Evolutionary conservation across 2,888 invertebrate genomes (phyloP), one percentile per base, ranked within the genome.

Genomic region (Diabrotica balteata): DNA sequence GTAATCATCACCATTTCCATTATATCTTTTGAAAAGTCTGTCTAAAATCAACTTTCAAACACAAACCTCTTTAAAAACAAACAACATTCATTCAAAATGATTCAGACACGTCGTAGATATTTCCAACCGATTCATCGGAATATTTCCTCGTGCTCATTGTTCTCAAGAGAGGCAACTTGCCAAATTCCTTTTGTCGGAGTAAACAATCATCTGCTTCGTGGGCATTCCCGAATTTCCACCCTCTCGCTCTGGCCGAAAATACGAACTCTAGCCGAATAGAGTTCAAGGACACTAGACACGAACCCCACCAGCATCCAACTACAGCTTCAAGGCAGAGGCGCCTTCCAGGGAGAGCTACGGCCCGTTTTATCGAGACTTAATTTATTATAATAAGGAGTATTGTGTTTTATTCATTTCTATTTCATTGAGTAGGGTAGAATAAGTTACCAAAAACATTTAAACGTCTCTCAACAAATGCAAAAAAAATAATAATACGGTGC

Each of bases 251-350:
- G 47, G 3, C 47, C 47, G 47, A 47, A 47, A 47, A 47, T 47
- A 47, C 47, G 47, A 10, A 47, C 22, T 52, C 52, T 11, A 11
- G 22, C 8, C 9, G 44, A 54, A n/a, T 54, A n/a, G 11, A n/a
- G 54, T 54, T 54, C 54, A 54, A 54, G 54, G 44, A 54, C 54
- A 54, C n/a, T n/a, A 54, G 54, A 54, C 54, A 43, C 11, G 32
- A 10, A 10, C 6, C 4, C 32, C 32, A 32, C 32, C 9, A n/a
- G 7, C 17, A 10, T 17, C 52, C 52, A 52, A 22, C 52, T 52
- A 52, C 52, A 32, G 42, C 9, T 43, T 43, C 43, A n/a, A 7
- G 43, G 2, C 8, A 8, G 8, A 6, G 47, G 10, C 47, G 47
- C 8, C 32, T 32, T 32, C 32, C 32, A 32, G 32, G 32, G 32